Percentiles rank a stretch among this genome's conserved stretches.
These are phyloP conservation scores for Poicephalus gulielmi DNA, from an alignment of 2,113 vertebrate genomes.

Conservation along the genomic window DNA sequence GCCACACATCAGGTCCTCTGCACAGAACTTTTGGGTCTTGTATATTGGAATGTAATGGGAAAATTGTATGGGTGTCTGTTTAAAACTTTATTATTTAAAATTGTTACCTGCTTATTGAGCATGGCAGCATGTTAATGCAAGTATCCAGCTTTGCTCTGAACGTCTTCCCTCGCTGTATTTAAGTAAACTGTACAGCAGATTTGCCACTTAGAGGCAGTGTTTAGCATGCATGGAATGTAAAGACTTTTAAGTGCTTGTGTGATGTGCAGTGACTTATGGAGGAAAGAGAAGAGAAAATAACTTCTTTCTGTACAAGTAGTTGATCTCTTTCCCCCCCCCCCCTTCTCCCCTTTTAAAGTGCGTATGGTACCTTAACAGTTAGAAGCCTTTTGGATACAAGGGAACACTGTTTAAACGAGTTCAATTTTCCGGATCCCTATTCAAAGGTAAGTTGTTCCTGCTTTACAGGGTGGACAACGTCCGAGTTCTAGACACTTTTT, in stretches of 20 bases:
- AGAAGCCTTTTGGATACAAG: conserved; percentile 95
- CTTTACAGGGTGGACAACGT: not conserved
- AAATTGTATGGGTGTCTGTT: not conserved
- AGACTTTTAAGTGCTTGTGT: not conserved
- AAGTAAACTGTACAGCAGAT: not conserved
- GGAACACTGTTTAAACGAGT: conserved; percentile 98
- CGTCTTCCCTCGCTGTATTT: not conserved
- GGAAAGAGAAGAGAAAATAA: not conserved
- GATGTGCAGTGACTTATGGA: not conserved
- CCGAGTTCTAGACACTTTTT: not conserved
- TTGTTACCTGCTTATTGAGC: not conserved
- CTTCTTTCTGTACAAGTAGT: not conserved
- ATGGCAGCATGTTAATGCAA: not conserved
- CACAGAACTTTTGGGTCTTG: not conserved
- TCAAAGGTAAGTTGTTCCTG: conserved; percentile 84
- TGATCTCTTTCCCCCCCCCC: not conserved
- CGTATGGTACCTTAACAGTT: conserved; percentile 96
- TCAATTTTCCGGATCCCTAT: conserved; percentile 98
- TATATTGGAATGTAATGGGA: not conserved
- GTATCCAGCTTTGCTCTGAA: not conserved
- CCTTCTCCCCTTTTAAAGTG: conserved; percentile 76
- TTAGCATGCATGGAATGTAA: not conserved
- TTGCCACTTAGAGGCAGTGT: not conserved
- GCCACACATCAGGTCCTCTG: not conserved
- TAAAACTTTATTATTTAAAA: not conserved